Conservation (phyloP, 2,797 vertebrate genomes). For the Karalla daura region DNA sequence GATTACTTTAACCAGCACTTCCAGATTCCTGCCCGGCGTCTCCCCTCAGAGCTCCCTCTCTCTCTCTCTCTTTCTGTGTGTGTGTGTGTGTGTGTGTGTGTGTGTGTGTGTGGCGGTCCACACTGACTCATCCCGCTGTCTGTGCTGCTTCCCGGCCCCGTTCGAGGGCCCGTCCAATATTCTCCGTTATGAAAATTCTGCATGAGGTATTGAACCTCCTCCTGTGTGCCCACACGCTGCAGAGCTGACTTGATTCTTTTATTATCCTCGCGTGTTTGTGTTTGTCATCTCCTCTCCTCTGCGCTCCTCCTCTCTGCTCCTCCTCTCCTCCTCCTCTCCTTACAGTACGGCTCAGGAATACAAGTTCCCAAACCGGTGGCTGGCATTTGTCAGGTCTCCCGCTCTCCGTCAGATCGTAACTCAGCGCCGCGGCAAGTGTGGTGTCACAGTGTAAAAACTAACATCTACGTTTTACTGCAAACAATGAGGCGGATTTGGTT, state of each 20-base stretch:
- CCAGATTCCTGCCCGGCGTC: constrained; percentile 85
- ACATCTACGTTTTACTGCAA: constrained; percentile 76
- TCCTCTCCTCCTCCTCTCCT: too few species aligned
- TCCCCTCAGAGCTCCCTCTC: constrained; percentile 71
- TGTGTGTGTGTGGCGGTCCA: constrained; percentile 65
- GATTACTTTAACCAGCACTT: constrained; percentile 87
- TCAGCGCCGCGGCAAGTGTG: constrained; percentile 49
- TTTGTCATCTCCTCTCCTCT: constrained; percentile 39
- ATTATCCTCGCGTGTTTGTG: constrained; percentile 36
- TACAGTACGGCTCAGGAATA: constrained; percentile 40
- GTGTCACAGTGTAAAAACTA: constrained; percentile 69
- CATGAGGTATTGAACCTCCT: constrained; percentile 43
- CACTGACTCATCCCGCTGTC: constrained; percentile 49
- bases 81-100: constrained; percentile 63
- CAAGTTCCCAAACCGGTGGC: constrained; percentile 25
- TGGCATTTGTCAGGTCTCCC: constrained; percentile 49
- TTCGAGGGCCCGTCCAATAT: constrained; percentile 38
- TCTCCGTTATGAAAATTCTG: constrained; percentile 50
- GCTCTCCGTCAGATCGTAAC: constrained; percentile 50
- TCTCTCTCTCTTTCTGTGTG: too few species aligned
- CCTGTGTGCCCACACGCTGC: constrained; percentile 39
- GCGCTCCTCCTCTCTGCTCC: too few species aligned
- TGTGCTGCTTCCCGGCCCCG: constrained; percentile 39
- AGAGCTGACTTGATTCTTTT: constrained; percentile 47
- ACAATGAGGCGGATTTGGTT: constrained; percentile 73